Conservation (phyloP, 2,888 invertebrate species). For the Macaria liturata region DNA sequence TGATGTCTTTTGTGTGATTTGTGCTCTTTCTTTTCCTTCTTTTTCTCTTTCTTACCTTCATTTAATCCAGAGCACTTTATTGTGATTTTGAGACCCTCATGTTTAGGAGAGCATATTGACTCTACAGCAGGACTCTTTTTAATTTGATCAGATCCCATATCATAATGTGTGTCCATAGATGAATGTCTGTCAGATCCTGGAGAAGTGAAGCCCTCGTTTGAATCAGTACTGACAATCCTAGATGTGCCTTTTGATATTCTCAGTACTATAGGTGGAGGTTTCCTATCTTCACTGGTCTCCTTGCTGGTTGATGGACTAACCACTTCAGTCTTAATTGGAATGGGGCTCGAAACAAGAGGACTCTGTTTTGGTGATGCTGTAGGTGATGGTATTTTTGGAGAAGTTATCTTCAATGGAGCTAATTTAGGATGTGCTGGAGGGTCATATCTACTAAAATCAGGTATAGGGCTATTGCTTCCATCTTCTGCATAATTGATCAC, state of each 20-base stretch:
- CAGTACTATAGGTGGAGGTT: constrained; percentile 92
- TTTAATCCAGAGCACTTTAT: constrained; percentile 73
- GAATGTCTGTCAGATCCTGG: constrained; percentile 80
- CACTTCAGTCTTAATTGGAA: constrained; percentile 64
- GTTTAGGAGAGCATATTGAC: constrained; percentile 76
- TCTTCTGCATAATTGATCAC: constrained; percentile 86
- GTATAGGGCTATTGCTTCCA: constrained; percentile 80
- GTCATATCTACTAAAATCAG: constrained; percentile 71
- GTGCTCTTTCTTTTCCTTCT: constrained; percentile 79
- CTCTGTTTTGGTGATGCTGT: constrained; percentile 76
- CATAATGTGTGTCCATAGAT: constrained; percentile 73
- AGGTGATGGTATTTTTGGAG: constrained; percentile 45
- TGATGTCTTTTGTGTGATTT: constrained; percentile 75
- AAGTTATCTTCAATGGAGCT: constrained; percentile 44
- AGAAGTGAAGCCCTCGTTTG: constrained; percentile 84
- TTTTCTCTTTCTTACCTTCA: constrained; percentile 73
- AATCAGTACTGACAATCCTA: constrained; percentile 86
- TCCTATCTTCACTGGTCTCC: constrained; percentile 73
- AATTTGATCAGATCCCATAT: constrained; percentile 63
- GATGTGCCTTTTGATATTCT: constrained; percentile 92
- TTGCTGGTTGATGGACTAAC: constrained; percentile 77
- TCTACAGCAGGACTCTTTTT: constrained; percentile 70
- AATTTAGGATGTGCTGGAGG: constrained; percentile 43
- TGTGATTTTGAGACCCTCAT: constrained; percentile 79
- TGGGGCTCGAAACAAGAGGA: constrained; percentile 67